Evolutionary conservation across 2,113 vertebrate genomes (phyloP).

Genomic region (Oreotragus oreotragus): DNA sequence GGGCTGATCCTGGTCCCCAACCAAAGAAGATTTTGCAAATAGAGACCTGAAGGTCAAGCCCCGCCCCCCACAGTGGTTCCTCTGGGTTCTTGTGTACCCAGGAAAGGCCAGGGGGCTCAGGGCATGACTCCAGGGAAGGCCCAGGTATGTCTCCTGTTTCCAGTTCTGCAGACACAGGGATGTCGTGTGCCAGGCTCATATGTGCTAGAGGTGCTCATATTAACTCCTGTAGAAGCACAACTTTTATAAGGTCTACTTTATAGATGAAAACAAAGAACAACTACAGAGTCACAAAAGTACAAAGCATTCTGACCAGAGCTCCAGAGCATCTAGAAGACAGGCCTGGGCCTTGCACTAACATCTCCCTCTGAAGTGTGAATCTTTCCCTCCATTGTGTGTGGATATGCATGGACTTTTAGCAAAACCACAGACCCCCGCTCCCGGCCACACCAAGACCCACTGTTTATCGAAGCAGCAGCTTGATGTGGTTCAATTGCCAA

Average conservation of each 20-base stretch:
- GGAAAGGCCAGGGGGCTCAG: background rate
- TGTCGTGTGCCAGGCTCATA: background rate
- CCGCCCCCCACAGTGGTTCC: rapidly evolving
- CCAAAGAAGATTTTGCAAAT: background rate
- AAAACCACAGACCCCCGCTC: background rate
- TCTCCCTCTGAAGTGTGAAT: background rate
- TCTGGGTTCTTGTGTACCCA: background rate
- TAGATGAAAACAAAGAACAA: background rate
- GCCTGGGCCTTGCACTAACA: too few relatives aligned
- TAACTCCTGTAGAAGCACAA: background rate
- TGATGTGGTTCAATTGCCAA: background rate
- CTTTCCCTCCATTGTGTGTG: too few relatives aligned
- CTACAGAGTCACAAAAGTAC: background rate
- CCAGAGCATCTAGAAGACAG: background rate
- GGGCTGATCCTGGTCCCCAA: background rate
- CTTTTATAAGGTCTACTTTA: background rate
- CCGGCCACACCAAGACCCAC: background rate
- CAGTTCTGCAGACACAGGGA: background rate
- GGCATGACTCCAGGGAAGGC: background rate
- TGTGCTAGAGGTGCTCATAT: background rate
- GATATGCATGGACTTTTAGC: background rate
- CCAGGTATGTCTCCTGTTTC: background rate
- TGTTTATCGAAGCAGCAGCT: background rate
- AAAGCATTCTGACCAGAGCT: background rate
- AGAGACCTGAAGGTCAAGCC: background rate